A percentile compares a stretch with the other conserved stretches of the same genome.
phyloP scores from a whole-genome alignment of 2,113 vertebrate species.

The Anthoscopus minutus region DNA sequence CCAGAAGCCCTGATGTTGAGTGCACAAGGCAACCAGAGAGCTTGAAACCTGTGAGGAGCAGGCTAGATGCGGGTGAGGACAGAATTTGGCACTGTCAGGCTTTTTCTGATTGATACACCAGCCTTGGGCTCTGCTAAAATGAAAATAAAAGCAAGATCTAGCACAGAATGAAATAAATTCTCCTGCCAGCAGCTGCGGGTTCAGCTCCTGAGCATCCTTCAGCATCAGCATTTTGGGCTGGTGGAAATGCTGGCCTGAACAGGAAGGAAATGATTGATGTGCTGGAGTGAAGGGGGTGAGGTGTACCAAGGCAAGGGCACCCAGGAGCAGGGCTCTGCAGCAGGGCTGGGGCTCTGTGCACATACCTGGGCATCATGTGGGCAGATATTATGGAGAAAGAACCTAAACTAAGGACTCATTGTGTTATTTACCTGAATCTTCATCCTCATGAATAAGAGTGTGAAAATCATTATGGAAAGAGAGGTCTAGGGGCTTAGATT shows the following conservation, averaged over 20 bases:
- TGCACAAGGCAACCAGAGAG: not conserved
- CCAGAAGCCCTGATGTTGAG: not conserved
- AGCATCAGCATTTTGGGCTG: not conserved
- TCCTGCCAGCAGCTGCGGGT: not conserved
- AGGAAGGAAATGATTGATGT: not conserved
- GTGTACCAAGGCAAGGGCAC: not conserved
- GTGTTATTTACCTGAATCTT: not conserved
- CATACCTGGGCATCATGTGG: not conserved
- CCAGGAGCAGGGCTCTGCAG: not conserved
- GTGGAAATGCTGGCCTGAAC: not conserved
- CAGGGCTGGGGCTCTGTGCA: not conserved
- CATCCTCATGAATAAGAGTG: not conserved
- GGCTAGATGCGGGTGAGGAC: accelerated
- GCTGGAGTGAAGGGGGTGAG: not conserved
- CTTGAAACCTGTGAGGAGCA: not conserved
- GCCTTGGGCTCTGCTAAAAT: not conserved
- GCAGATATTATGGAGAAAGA: not conserved
- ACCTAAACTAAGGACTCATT: not conserved
- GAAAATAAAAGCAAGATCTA: not conserved
- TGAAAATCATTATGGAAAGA: not conserved
- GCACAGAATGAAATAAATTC: not conserved
- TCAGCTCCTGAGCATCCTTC: not conserved
- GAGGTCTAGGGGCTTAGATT: not conserved
- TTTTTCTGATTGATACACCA: not conserved
- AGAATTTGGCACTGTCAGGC: not conserved